These are phyloP conservation scores for Clunio marinus DNA, from an alignment of 2,888 invertebrate species.

Conservation along the genomic window DNA sequence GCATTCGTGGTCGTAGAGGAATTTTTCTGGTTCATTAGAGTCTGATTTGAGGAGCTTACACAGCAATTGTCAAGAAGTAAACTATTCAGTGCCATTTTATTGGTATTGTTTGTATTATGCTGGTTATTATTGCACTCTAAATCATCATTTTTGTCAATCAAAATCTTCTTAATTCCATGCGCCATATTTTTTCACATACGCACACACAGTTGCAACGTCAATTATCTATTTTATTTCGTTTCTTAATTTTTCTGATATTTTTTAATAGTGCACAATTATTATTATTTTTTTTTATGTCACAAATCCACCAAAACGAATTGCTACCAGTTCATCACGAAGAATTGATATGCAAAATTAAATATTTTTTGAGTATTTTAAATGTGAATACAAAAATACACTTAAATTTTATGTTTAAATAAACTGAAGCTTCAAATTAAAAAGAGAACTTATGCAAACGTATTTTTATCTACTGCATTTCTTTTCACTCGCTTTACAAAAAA, in stretches of 20 bases:
- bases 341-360: background rate
- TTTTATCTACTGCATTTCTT: conserved; percentile 25
- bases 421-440: conserved; percentile 2
- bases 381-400: background rate
- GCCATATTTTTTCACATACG: conserved; percentile 32
- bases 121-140: conserved; percentile 21
- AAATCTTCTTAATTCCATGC: conserved; percentile 33
- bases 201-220: conserved; percentile 24
- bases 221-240: background rate
- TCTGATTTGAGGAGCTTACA: conserved; percentile 20
- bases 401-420: no score
- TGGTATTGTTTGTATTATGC: background rate
- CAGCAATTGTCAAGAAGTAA: conserved; percentile 1
- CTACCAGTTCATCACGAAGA: background rate
- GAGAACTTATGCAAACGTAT: background rate
- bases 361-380: background rate
- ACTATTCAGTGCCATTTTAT: conserved; percentile 25
- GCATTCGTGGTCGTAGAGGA: conserved; percentile 28
- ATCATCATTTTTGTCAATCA: conserved; percentile 30
- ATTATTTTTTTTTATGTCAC: background rate
- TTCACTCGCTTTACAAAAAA: background rate
- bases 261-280: no score
- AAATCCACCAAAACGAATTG: background rate
- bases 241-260: background rate
- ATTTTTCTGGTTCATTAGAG: conserved; percentile 32